Evolutionary conservation across 2,797 vertebrate species (phyloP), one percentile per base, ranked within the genome.

Genomic region (Choloepus didactylus): DNA sequence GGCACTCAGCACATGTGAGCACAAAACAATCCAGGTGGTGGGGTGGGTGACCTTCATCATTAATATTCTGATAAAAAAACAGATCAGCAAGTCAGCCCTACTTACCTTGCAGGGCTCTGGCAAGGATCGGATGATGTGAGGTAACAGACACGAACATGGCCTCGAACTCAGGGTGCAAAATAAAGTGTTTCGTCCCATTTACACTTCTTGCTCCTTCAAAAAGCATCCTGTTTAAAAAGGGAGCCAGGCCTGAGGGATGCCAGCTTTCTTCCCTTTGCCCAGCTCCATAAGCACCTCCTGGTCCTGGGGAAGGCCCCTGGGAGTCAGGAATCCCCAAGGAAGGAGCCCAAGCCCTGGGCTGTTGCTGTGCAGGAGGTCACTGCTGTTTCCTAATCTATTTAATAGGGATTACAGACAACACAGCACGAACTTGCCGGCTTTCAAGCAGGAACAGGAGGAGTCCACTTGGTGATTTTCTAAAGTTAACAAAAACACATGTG

Each of bases 351-450:
- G 64, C 64, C 7, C 64, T 3, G 3, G 6, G 73, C 79, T 44
- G 31, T 12, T 29, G 29, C 73, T 5, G 14, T 1, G 6, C 15
- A 44, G 41, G 2, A 0, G 14, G 51, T 62, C 7, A 1, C 21
- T 0, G 0, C 4, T 0, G 14, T 38, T 54, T 44, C 56, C 56
- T 1, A 25, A 23, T 19, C 66, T 41, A 2, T 12, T 23, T 31
- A 31, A 12, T 0, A 25, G 67, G 54, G 23, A 67, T 14, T n/a
- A 15, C 49, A 27, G 69, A 80, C 6, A 27, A 59, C 46, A 46
- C 9, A 18, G 44, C 23, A n/a, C 18, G 14, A 12, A 56, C 0
- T 44, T 44, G 0, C 2, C 18, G 21, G 19, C 25, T 16, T n/a
- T 75, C 62, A 54, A 29, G 49, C 9, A 41, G 5, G 60, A 67